Evolutionary conservation across 2,113 vertebrate species (phyloP).

Genomic region (Lepus americanus): DNA sequence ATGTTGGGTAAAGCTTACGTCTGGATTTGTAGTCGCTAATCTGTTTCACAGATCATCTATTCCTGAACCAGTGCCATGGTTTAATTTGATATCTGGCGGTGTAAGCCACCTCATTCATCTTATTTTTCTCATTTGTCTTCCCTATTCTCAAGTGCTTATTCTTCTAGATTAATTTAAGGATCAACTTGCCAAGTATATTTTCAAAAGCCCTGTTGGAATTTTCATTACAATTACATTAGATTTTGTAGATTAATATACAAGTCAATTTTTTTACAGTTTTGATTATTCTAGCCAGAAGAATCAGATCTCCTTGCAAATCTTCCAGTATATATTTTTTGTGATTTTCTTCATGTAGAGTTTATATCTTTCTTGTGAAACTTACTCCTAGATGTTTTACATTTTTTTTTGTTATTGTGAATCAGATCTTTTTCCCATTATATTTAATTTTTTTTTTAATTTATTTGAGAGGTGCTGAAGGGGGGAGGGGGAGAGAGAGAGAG

Average conservation of each 20-base stretch:
- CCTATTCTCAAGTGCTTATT: background rate
- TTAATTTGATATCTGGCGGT: background rate
- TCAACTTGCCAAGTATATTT: background rate
- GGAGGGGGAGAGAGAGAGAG: too few relatives aligned
- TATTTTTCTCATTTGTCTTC: background rate
- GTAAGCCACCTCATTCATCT: background rate
- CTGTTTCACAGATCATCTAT: background rate
- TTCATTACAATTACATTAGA: background rate
- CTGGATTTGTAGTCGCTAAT: background rate
- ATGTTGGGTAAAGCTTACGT: background rate
- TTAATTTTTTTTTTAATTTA: too few relatives aligned
- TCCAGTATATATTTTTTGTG: background rate
- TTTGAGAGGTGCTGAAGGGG: too few relatives aligned
- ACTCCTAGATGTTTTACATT: background rate
- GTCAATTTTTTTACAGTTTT: background rate
- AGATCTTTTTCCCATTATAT: background rate
- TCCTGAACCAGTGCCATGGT: background rate
- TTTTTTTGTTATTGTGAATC: background rate
- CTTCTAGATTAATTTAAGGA: slow-evolving; percentile 16
- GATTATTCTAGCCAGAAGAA: background rate
- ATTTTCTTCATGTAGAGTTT: background rate
- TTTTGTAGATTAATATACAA: background rate
- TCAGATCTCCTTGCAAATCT: background rate
- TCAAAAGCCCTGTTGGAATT: background rate
- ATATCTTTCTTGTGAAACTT: slow-evolving; percentile 26